Conservation (phyloP, 2,888 invertebrate species). For the Clostera curtula region DNA sequence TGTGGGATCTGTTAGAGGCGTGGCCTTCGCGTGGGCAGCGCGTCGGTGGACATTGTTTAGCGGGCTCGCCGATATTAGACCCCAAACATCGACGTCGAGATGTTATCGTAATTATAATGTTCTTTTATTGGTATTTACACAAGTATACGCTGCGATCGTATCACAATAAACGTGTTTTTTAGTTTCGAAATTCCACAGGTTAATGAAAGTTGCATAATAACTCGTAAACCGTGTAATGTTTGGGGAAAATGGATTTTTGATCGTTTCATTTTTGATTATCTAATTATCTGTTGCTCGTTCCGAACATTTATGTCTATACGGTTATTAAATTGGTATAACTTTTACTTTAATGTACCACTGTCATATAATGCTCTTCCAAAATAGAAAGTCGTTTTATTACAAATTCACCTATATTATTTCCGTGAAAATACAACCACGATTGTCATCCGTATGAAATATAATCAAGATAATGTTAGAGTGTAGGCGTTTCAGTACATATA, state of each 20-base stretch:
- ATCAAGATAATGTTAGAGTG: too few relatives aligned
- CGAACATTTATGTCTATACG: too few relatives aligned
- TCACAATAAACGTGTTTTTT: constrained; percentile 22
- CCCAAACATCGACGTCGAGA: constrained; percentile 59
- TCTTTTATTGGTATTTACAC: constrained; percentile 68
- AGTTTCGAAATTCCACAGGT: constrained; percentile 14
- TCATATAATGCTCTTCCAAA: too few relatives aligned
- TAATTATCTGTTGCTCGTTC: constrained; percentile 1
- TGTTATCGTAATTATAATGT: constrained; percentile 69
- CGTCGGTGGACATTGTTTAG: constrained; percentile 67
- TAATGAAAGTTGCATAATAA: constrained; percentile 14
- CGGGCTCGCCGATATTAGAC: constrained; percentile 48
- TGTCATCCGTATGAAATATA: too few relatives aligned
- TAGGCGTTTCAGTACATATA: too few relatives aligned
- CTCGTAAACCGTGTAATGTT: constrained; percentile 7
- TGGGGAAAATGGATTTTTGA: constrained; percentile 7
- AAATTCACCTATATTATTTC: too few relatives aligned
- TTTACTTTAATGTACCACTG: too few relatives aligned
- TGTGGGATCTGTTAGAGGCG: constrained; percentile 52
- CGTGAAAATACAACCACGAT: too few relatives aligned
- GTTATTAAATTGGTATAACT: too few relatives aligned
- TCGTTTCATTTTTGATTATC: constrained; percentile 11
- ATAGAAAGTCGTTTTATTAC: too few relatives aligned
- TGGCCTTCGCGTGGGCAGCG: constrained; percentile 56
- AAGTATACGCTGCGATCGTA: constrained; percentile 36